Evolutionary conservation across 2,113 vertebrate species (phyloP).

Genomic region (Peromyscus californicus): DNA sequence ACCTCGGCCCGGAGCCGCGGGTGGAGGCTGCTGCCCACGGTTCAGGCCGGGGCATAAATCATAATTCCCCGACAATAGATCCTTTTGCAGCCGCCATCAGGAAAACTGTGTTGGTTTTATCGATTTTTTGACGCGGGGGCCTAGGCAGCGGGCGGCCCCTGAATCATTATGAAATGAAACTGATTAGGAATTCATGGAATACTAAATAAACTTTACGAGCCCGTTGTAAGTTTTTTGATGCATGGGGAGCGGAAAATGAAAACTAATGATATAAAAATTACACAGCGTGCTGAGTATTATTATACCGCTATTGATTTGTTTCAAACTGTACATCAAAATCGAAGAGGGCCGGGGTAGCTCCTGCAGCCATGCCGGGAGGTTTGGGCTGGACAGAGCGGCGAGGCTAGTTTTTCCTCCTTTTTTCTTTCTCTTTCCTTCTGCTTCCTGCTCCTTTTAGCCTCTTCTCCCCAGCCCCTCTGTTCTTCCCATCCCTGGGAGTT

Average conservation of each 20-base stretch:
- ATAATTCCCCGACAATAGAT: conserved; percentile 99
- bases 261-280: conserved; percentile 99
- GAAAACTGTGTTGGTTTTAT: conserved; percentile 98
- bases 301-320: conserved; percentile 99
- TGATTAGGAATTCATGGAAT: conserved; percentile 99
- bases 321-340: conserved; percentile 97
- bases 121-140: conserved; percentile 95
- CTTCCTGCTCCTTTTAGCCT: neutral
- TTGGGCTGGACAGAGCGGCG: conserved; percentile 83
- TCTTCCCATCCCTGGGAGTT: neutral
- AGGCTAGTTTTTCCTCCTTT: conserved; percentile 35
- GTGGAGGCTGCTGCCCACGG: conserved; percentile 91
- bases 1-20: conserved; percentile 95
- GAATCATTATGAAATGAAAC: conserved; percentile 99
- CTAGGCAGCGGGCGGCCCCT: conserved; percentile 91
- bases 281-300: conserved; percentile 98
- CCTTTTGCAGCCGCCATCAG: conserved; percentile 95
- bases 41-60: conserved; percentile 99
- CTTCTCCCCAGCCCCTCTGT: accelerated
- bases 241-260: conserved; percentile 94
- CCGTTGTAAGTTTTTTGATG: conserved; percentile 95
- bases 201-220: conserved; percentile 99
- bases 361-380: conserved; percentile 86
- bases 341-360: conserved; percentile 87
- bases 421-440: conserved; percentile 42